Conservation (phyloP, 2,113 vertebrate genomes). For the Cinclus cinclus region DNA sequence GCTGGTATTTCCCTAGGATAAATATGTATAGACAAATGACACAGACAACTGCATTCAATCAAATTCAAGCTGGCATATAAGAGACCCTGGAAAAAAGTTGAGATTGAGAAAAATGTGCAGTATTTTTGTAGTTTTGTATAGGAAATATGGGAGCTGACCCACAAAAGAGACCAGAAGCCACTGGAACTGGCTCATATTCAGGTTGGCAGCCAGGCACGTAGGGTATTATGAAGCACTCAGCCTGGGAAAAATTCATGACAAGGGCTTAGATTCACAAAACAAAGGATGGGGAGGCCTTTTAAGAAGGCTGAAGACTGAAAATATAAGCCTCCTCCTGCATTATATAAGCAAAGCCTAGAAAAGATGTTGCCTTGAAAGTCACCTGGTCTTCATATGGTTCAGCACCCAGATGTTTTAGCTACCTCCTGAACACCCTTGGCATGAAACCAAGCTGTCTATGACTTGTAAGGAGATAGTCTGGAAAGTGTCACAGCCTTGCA, state of each 20-base stretch:
- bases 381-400: not conserved
- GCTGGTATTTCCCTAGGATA: not conserved
- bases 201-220: fast-evolving
- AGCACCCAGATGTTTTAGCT: not conserved
- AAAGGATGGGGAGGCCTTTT: not conserved
- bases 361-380: not conserved
- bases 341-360: not conserved
- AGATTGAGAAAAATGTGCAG: not conserved
- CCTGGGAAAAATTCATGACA: not conserved
- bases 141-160: not conserved
- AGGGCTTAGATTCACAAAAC: not conserved
- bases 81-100: not conserved
- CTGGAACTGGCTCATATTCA: not conserved
- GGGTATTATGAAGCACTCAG: not conserved
- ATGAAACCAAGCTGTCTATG: not conserved
- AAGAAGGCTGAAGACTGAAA: not conserved
- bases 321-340: not conserved
- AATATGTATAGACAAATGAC: not conserved
- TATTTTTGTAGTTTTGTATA: not conserved
- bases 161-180: not conserved
- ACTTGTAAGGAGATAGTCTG: not conserved
- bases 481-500: not conserved
- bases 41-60: not conserved
- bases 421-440: not conserved
- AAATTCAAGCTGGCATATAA: not conserved